These are phyloP conservation scores for Rhabdomys dilectus DNA, from an alignment of 2,113 vertebrate genomes.

Conservation along the genomic window DNA sequence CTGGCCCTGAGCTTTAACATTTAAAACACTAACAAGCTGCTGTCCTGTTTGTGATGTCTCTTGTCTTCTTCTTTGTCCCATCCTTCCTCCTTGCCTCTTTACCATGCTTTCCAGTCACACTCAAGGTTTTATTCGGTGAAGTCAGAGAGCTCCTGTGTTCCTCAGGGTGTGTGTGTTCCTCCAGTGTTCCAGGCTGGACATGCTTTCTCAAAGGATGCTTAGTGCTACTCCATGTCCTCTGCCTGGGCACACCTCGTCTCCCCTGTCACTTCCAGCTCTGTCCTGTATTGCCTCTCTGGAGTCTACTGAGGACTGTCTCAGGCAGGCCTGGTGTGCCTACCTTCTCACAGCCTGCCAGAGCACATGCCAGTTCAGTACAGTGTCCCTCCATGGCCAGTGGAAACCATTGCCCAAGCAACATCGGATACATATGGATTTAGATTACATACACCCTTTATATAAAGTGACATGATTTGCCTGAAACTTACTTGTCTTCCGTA, in stretches of 20 bases:
- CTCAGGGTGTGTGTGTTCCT: too few species aligned
- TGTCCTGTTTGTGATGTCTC: background rate
- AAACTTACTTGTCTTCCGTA: background rate
- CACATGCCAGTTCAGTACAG: background rate
- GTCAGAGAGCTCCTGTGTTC: background rate
- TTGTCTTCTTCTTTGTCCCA: too few species aligned
- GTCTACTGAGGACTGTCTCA: background rate
- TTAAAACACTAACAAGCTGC: background rate
- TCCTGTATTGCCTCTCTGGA: background rate
- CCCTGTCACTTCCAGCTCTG: background rate
- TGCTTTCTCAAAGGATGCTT: too few species aligned
- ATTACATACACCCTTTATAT: background rate
- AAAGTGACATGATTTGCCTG: background rate
- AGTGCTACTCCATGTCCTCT: background rate
- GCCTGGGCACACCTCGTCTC: background rate
- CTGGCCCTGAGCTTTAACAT: too few species aligned
- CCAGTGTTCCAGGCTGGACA: background rate
- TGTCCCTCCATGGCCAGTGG: background rate
- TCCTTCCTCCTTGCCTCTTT: background rate
- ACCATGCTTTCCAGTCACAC: background rate
- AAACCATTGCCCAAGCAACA: background rate
- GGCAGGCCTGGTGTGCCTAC: fast-evolving
- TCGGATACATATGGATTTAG: background rate
- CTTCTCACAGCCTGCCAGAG: background rate
- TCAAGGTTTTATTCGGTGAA: background rate